phyloP scores from a whole-genome alignment of 2,113 vertebrate genomes.

The Engraulis encrasicolus region DNA sequence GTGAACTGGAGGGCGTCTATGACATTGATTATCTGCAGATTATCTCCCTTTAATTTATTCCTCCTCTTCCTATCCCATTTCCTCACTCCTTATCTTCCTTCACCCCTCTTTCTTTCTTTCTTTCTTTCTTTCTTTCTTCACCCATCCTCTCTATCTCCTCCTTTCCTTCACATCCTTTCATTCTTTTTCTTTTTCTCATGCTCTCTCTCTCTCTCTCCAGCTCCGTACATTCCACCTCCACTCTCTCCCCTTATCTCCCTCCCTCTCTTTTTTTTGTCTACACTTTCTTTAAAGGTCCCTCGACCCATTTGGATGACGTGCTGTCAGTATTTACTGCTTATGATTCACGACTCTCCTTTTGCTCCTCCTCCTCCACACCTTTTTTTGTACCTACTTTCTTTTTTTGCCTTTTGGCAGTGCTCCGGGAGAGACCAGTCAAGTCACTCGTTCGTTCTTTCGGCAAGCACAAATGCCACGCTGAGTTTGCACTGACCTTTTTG shows the following conservation, averaged over 20 bases:
- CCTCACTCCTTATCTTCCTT: too few relatives aligned
- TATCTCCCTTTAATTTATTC: not conserved
- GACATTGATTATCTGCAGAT: slow-evolving; percentile 1
- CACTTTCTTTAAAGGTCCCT: too few relatives aligned
- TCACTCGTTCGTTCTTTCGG: not conserved
- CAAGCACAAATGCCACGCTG: not conserved
- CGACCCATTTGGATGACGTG: too few relatives aligned
- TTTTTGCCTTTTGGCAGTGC: too few relatives aligned
- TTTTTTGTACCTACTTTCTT: not conserved
- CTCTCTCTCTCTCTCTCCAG: not conserved
- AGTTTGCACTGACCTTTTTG: slow-evolving; percentile 9
- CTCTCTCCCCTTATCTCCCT: not conserved
- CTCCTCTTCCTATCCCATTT: too few relatives aligned
- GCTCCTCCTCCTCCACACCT: too few relatives aligned
- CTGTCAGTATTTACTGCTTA: too few relatives aligned
- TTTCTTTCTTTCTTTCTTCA: not conserved
- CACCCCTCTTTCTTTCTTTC: too few relatives aligned
- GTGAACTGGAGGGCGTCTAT: not conserved
- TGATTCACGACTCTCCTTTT: too few relatives aligned
- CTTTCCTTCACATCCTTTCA: not conserved
- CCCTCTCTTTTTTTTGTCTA: too few relatives aligned
- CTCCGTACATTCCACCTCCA: not conserved
- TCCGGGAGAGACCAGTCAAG: not conserved
- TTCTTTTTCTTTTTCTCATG: not conserved
- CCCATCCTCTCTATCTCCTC: not conserved